These are phyloP conservation scores for Gymnoscopelus braueri DNA, from an alignment of 2,797 vertebrate species.

Conservation along the genomic window DNA sequence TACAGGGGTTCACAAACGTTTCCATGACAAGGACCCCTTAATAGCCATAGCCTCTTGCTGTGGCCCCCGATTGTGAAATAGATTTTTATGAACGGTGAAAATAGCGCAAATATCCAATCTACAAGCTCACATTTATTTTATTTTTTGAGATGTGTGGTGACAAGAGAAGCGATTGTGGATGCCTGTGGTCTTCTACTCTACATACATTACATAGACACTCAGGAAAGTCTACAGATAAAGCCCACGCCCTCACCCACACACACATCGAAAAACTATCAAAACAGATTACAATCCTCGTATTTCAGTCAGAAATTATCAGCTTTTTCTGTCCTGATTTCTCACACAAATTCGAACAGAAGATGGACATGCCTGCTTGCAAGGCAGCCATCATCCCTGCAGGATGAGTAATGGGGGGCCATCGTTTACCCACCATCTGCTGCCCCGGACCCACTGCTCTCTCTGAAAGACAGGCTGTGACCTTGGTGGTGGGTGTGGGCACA, in stretches of 20 bases:
- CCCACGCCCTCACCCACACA: no score
- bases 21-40: no score
- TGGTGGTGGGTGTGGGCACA: conserved; percentile 37
- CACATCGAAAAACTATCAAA: background rate
- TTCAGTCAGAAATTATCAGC: no score
- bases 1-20: no score
- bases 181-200: no score
- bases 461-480: conserved; percentile 63
- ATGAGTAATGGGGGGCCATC: conserved; percentile 65
- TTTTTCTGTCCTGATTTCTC: background rate
- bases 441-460: conserved; percentile 55
- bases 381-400: conserved; percentile 47
- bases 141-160: background rate
- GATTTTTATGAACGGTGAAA: no score
- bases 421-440: conserved; percentile 70
- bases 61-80: no score
- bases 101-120: no score
- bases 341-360: conserved; percentile 7
- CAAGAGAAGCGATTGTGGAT: background rate
- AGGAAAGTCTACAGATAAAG: no score
- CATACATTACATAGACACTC: no score
- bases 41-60: no score
- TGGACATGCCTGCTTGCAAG: conserved; percentile 14
- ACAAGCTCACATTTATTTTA: no score
- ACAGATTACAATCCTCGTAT: background rate